Evolutionary conservation across 35 echinoderm and acorn worm genomes (phyloP), one percentile per base, ranked within the genome.

Genomic region (Diadema setosum): DNA sequence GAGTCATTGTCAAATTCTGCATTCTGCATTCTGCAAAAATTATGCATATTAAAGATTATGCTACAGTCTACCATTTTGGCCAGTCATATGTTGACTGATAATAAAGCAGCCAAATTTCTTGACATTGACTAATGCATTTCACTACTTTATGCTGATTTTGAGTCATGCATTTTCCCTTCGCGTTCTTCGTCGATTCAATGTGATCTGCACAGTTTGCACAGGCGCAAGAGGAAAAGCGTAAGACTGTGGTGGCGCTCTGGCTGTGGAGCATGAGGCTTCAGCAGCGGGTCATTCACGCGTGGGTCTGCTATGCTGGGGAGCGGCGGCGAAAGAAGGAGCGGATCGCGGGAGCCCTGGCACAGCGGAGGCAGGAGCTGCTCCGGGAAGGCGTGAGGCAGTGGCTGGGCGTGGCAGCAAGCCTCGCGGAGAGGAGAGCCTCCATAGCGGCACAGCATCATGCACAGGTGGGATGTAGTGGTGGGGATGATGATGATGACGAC

Each of bases 191-290:
- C n/a, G n/a, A n/a, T n/a, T n/a, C n/a, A n/a, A n/a, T n/a, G n/a
- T n/a, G n/a, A n/a, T n/a, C n/a, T n/a, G n/a, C n/a, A 16, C 63
- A 96, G 94, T 87, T 82, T 46, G 5, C 40, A 30, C 48, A 34
- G 25, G 45, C 87, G 35, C 58, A 86, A 39, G 70, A 82, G 49
- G 87, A 93, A 42, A 81, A 94, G 2, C 32, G 67, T 14, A 87
- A 95, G 45, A 92, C 96, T 3, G 65, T 45, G 35, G 85, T 92
- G 29, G 86, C 92, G 9, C 83, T 99, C 2, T 99, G 96, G 96
- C 93, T 95, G 20, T 99, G 96, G 96, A 94, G 92, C 50, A 40
- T 99, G 46, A 90, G 91, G 2, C 85, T 99, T 11, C 96, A 99
- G 63, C 69, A 78, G 27, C 93, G 82, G 58, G 89, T 83, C 15